Conservation (phyloP, 2,797 vertebrate genomes). For the Acanthurus lineatus region DNA sequence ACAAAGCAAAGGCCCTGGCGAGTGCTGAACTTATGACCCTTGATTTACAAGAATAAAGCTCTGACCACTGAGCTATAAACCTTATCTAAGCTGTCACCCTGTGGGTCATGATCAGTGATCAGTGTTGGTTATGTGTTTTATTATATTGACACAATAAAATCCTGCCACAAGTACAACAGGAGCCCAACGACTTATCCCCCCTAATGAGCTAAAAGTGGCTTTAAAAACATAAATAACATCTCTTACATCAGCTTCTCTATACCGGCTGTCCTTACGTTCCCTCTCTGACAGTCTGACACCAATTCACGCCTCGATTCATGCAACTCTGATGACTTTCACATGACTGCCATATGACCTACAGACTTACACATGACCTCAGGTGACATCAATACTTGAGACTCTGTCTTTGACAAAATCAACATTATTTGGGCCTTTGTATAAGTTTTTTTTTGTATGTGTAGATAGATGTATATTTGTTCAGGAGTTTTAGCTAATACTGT, state of each 20-base stretch:
- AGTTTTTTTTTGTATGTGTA: too few species aligned
- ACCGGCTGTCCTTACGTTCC: background rate
- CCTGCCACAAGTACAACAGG: too few species aligned
- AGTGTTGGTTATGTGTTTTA: background rate
- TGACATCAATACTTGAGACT: conserved; percentile 8
- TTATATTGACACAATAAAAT: too few species aligned
- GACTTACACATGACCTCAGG: conserved; percentile 38
- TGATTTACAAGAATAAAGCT: background rate
- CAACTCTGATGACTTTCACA: conserved; percentile 10
- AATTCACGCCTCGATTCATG: conserved; percentile 26
- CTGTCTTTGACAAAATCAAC: too few species aligned
- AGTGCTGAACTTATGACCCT: background rate
- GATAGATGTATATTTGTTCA: too few species aligned
- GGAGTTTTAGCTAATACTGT: too few species aligned
- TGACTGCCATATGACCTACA: conserved; percentile 19
- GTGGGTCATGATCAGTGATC: background rate
- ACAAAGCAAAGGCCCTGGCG: background rate
- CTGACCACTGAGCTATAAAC: background rate
- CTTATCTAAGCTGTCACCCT: background rate
- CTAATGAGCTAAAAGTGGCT: background rate
- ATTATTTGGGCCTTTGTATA: too few species aligned
- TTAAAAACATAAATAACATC: background rate
- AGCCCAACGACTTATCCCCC: too few species aligned
- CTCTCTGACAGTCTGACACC: background rate
- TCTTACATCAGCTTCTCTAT: background rate